Evolutionary conservation across 2,797 vertebrate species (phyloP).

Genomic region (Nyctibius grandis): DNA sequence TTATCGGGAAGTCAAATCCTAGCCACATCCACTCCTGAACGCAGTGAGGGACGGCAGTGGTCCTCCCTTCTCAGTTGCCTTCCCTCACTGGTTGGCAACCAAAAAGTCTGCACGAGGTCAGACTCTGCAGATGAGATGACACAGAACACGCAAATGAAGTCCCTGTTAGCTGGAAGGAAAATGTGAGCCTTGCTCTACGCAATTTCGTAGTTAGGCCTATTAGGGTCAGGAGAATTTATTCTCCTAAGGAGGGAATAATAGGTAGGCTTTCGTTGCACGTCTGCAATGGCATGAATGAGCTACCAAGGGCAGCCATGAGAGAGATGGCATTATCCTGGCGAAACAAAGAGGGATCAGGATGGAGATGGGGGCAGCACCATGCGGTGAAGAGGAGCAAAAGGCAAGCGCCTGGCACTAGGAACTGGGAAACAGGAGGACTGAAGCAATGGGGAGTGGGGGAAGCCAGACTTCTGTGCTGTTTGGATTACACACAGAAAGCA

Average conservation of each 20-base stretch:
- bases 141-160: not conserved
- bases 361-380: not conserved
- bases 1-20: not conserved
- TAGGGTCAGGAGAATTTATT: not conserved
- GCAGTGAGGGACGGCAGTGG: rapidly evolving
- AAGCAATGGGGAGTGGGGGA: not conserved
- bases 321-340: rapidly evolving
- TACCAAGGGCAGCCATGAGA: not conserved
- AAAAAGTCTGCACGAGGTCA: not conserved
- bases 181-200: not conserved
- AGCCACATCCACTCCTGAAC: not conserved
- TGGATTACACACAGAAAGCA: not conserved
- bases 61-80: not conserved
- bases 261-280: rapidly evolving
- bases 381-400: rapidly evolving
- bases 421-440: not conserved
- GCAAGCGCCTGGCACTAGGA: rapidly evolving
- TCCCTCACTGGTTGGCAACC: not conserved
- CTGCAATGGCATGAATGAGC: not conserved
- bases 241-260: not conserved
- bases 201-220: not conserved
- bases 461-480: not conserved
- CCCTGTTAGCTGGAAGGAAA: not conserved
- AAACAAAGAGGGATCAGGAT: not conserved
- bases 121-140: not conserved